phyloP scores from a whole-genome alignment of 2,797 vertebrate species.

The Todus mexicanus region DNA sequence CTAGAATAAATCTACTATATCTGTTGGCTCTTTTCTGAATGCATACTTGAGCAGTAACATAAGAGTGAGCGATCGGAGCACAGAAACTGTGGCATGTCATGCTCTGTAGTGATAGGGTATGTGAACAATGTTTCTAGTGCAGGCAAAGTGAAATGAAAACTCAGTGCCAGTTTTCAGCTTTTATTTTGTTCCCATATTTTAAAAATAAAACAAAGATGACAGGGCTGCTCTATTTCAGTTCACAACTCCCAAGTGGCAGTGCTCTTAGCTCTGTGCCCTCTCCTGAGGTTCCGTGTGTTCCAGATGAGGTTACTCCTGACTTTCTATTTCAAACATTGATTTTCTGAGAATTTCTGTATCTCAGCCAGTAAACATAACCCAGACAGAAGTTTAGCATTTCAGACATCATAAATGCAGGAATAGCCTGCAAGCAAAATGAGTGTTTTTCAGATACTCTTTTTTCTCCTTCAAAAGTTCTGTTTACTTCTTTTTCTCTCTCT shows the following conservation, averaged over 20 bases:
- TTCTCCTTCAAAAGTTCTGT: not conserved
- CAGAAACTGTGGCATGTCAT: conserved; percentile 14
- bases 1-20: conserved; percentile 59
- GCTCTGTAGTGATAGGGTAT: not conserved
- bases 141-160: not conserved
- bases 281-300: not conserved
- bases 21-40: conserved; percentile 48
- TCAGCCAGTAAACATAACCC: conserved; percentile 3
- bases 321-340: not conserved
- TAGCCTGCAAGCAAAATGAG: not conserved
- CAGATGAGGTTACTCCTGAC: not conserved
- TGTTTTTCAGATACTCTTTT: not conserved
- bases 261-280: not conserved
- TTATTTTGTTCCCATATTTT: not conserved
- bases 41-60: conserved; percentile 66
- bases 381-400: not conserved
- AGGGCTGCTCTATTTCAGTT: not conserved
- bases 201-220: not conserved
- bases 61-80: not conserved
- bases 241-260: not conserved
- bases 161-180: not conserved
- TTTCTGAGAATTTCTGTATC: conserved; percentile 20
- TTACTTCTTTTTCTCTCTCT: not conserved
- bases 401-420: not conserved
- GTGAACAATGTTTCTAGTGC: not conserved